Percentiles rank a stretch among this genome's conserved stretches.
Evolutionary conservation across 2,113 vertebrate species (phyloP).

Genomic region (Aptenodytes forsteri): DNA sequence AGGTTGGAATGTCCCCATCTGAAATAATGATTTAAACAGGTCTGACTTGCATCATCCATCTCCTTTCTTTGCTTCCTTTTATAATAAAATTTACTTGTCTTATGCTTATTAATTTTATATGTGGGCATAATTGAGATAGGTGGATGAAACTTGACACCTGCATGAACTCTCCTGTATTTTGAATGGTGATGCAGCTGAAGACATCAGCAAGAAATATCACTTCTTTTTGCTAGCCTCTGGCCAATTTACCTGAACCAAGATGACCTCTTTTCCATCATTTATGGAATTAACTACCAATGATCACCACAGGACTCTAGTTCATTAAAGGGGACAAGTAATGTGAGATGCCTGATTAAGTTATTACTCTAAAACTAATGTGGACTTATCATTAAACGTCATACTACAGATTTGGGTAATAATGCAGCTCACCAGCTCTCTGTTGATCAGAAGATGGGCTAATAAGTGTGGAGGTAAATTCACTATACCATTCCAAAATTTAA

Average conservation of each 20-base stretch:
- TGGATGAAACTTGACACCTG: neutral
- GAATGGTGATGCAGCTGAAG: neutral
- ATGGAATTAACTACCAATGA: neutral
- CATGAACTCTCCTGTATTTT: neutral
- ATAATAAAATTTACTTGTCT: constrained; percentile 22
- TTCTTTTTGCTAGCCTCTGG: neutral
- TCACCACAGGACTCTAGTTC: neutral
- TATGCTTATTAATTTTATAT: constrained; percentile 28
- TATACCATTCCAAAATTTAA: neutral
- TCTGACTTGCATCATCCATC: neutral
- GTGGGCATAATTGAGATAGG: neutral
- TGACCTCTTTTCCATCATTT: neutral
- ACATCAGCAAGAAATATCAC: neutral
- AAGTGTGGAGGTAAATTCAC: neutral
- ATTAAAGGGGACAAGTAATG: neutral
- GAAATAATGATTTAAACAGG: neutral
- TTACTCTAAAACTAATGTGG: neutral
- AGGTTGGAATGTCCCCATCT: neutral
- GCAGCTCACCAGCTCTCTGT: neutral
- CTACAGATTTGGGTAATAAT: neutral
- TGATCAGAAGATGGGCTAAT: neutral
- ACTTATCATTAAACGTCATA: neutral
- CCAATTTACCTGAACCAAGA: neutral
- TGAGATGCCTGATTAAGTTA: neutral
- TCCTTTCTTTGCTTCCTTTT: neutral